phyloP scores from a whole-genome alignment of 37 sponge, comb jelly and placozoan genomes.

The Agelas oroides region DNA sequence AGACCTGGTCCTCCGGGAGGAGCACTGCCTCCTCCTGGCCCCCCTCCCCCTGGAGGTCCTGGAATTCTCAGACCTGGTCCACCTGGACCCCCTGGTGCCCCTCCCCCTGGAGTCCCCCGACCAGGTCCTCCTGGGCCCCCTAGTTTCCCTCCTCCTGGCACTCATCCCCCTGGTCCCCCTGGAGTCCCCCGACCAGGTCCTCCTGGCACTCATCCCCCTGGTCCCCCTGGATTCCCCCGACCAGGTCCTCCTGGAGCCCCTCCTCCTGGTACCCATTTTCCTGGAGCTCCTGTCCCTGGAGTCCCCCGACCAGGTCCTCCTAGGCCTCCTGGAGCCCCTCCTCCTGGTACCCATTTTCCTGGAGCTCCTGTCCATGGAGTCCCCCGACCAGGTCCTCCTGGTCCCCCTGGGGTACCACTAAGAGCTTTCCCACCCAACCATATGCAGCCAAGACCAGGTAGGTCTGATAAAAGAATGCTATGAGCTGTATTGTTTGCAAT shows the following conservation, averaged over 20 bases:
- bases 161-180: constrained; percentile 11
- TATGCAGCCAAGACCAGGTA: background rate
- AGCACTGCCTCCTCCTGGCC: constrained; percentile 33
- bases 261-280: background rate
- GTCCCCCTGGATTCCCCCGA: no score
- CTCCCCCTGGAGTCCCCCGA: constrained; percentile 1
- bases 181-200: background rate
- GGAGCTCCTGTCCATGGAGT: background rate
- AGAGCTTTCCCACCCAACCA: background rate
- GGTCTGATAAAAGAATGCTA: background rate
- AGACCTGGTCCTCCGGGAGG: constrained; percentile 6
- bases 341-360: background rate
- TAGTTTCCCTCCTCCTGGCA: background rate
- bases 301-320: constrained; percentile 1
- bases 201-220: background rate
- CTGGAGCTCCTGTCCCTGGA: background rate
- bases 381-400: constrained; percentile 1
- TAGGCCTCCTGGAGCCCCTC: constrained; percentile 12
- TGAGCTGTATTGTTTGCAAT: background rate
- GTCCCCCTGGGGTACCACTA: background rate
- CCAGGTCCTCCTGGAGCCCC: background rate
- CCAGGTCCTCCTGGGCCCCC: constrained; percentile 2
- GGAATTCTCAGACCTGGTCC: background rate
- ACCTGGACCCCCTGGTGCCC: background rate
- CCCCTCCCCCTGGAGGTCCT: constrained; percentile 11